Evolutionary conservation across 2,797 vertebrate genomes (phyloP), one percentile per base, ranked within the genome.

Genomic region (Gambelia wislizenii): DNA sequence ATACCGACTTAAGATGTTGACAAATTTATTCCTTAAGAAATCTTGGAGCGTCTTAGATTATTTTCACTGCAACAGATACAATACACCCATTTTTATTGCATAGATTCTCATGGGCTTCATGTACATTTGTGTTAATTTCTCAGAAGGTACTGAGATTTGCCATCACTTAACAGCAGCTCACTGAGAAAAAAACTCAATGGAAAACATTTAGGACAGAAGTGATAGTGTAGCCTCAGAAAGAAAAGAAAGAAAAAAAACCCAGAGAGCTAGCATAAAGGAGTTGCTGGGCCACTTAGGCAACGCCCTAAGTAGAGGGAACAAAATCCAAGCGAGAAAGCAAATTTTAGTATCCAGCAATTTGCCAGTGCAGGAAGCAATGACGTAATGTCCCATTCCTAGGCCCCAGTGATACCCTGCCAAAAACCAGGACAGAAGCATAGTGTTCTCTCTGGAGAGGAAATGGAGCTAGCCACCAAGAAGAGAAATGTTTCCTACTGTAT

Each of bases 401-500:
- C 56, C 30, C 49, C 74, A 39, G n/a, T 10, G 3, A 79, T 59
- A 42, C 20, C 76, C 75, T 74, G 85, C 85, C 87, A 82, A 75
- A 39, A 69, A 70, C 70, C 70, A 70, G 83, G 70, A 91, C 87
- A 91, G 84, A 86, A 86, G 72, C 83, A 77, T 72, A 75, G 39
- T 78, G 87, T 88, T 86, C 78, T 82, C 84, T 83, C 84, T 77
- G 44, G 69, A 91, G 72, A 67, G 83, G 84, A 86, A 91, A 85
- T 36, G 22, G 59, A 59, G 72, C 79, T 69, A 56, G 33, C 69
- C 47, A 14, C 69, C 47, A 75, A 74, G 64, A 47, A 69, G 20
- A 54, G 42, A 81, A 87, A 74, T 52, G 36, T 79, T 90, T 82
- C 59, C 79, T 76, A 77, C 47, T 87, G 74, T 39, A 56, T 14